A percentile compares a stretch with the other conserved stretches of the same genome.
These are phyloP conservation scores for Pterocles orientalis DNA, from an alignment of 2,113 vertebrate species.

Conservation along the genomic window DNA sequence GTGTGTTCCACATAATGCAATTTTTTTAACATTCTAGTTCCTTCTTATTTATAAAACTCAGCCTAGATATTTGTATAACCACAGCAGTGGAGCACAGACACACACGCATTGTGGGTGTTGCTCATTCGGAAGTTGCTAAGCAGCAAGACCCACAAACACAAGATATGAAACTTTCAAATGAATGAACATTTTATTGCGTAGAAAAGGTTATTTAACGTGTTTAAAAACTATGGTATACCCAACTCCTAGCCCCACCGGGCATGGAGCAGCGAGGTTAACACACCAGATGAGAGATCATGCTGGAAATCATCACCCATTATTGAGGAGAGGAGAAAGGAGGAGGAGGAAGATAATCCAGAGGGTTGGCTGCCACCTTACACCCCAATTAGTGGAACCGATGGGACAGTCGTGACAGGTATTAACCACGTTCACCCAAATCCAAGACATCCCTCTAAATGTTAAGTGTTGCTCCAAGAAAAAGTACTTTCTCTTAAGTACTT, in stretches of 20 bases:
- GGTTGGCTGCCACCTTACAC: neutral
- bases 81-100: neutral
- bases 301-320: constrained; percentile 7
- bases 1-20: accelerated
- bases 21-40: neutral
- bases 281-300: neutral
- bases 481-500: neutral
- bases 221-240: neutral
- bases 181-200: accelerated
- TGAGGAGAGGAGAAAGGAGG: constrained; percentile 40
- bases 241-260: neutral
- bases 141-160: neutral
- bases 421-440: constrained; percentile 50
- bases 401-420: constrained; percentile 43
- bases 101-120: accelerated
- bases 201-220: neutral
- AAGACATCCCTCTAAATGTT: neutral
- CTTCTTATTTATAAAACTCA: neutral
- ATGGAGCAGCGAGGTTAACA: neutral
- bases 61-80: neutral
- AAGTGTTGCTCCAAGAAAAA: neutral
- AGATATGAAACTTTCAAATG: neutral
- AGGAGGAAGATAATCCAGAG: constrained; percentile 33
- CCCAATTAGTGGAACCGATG: neutral
- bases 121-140: neutral